phyloP scores from a whole-genome alignment of 2,888 invertebrate species.

The Notodonta dromedarius region DNA sequence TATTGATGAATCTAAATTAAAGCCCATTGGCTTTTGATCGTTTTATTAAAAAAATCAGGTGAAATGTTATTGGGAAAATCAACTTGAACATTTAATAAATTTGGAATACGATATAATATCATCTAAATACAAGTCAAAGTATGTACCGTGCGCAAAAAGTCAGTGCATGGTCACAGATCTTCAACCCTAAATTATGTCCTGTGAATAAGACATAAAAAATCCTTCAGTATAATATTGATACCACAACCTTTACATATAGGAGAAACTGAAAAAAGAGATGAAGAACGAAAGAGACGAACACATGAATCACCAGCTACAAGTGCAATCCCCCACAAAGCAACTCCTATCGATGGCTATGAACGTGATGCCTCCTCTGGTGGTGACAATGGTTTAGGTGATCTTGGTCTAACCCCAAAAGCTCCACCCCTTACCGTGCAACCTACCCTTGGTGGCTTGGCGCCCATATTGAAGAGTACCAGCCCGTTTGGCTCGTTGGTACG shows the following conservation, averaged over 20 bases:
- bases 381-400: constrained; percentile 57
- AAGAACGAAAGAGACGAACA: constrained; percentile 13
- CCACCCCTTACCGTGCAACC: constrained; percentile 86
- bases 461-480: constrained; percentile 95
- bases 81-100: too few species aligned
- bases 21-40: neutral
- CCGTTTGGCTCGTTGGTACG: constrained; percentile 98
- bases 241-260: too few species aligned
- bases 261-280: neutral
- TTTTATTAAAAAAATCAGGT: too few species aligned
- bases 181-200: too few species aligned
- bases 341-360: constrained; percentile 29
- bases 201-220: too few species aligned
- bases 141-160: too few species aligned
- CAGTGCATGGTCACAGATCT: too few species aligned
- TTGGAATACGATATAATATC: too few species aligned
- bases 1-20: constrained; percentile 9
- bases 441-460: constrained; percentile 90
- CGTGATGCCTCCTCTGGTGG: constrained; percentile 38
- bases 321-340: constrained; percentile 39
- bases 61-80: too few species aligned
- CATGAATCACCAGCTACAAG: constrained; percentile 14
- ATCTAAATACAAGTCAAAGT: too few species aligned
- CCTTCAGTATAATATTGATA: too few species aligned
- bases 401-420: constrained; percentile 78